These are phyloP conservation scores for Lithobius niger DNA, from an alignment of 1,140 invertebrate genomes.

Conservation along the genomic window DNA sequence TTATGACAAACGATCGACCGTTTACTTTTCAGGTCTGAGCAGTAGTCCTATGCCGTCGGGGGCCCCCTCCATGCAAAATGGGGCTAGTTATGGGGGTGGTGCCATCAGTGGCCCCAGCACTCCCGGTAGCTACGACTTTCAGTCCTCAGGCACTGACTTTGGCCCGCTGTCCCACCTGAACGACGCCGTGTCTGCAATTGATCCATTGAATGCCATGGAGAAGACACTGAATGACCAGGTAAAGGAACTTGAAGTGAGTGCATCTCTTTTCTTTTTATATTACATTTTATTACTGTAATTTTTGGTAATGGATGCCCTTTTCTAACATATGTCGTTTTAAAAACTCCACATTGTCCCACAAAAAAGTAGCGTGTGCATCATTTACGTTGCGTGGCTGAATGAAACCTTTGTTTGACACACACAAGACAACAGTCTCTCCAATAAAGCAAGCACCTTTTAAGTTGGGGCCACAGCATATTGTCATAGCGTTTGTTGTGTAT, in stretches of 20 bases:
- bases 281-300: background rate
- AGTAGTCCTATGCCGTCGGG: conserved; percentile 50
- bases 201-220: conserved; percentile 81
- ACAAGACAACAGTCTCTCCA: too few relatives aligned
- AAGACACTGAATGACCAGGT: conserved; percentile 81
- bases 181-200: conserved; percentile 67
- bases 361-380: too few relatives aligned
- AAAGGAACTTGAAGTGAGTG: background rate
- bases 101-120: conserved; percentile 9
- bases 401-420: too few relatives aligned
- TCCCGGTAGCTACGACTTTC: conserved; percentile 9
- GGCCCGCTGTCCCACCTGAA: conserved; percentile 60
- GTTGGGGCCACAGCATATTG: too few relatives aligned
- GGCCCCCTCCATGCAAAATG: conserved; percentile 1
- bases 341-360: background rate
- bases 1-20: too few relatives aligned
- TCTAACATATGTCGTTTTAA: background rate
- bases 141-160: conserved; percentile 10
- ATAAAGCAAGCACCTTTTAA: too few relatives aligned
- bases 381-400: too few relatives aligned
- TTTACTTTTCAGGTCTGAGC: conserved; percentile 42
- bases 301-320: background rate
- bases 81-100: background rate
- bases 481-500: too few relatives aligned
- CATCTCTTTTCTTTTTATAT: background rate